These are phyloP conservation scores for Caenorhabditis macrosperma DNA, from an alignment of 2,888 invertebrate species.

Conservation along the genomic window DNA sequence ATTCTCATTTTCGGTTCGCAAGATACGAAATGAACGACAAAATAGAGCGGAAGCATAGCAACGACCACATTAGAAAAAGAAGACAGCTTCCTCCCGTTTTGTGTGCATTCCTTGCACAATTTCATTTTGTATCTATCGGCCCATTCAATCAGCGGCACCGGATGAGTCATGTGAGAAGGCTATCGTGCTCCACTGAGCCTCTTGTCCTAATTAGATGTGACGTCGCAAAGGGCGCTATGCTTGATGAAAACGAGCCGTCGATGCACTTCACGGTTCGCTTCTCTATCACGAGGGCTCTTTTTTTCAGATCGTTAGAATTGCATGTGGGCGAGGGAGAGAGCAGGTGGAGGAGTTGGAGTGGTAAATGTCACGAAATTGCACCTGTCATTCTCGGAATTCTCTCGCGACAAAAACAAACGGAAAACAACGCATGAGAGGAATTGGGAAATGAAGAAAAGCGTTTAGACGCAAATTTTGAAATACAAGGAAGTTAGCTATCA, in stretches of 20 bases:
- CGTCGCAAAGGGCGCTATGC: not conserved
- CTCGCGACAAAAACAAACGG: not conserved
- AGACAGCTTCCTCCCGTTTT: conserved; percentile 2
- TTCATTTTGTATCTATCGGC: conserved; percentile 8
- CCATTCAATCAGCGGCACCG: conserved; percentile 24
- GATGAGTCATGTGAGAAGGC: conserved; percentile 36
- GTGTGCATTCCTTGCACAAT: not conserved
- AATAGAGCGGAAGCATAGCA: not conserved
- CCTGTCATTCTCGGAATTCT: conserved; percentile 31
- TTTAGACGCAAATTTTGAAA: not conserved
- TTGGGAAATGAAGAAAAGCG: not conserved
- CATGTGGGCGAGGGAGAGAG: not conserved
- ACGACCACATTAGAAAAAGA: not conserved
- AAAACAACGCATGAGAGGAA: not conserved
- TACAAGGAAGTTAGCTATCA: too few relatives aligned
- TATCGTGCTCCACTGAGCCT: conserved; percentile 18
- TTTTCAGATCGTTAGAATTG: not conserved
- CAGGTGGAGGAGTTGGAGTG: conserved; percentile 5
- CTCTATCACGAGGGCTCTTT: not conserved
- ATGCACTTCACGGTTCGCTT: not conserved
- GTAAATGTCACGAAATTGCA: conserved; percentile 39
- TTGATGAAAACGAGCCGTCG: not conserved
- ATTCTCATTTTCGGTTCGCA: too few relatives aligned
- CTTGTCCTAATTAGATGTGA: conserved; percentile 46
- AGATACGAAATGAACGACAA: too few relatives aligned